Base-by-base conservation (phyloP, 2,888 invertebrate genomes). In the Drosophila niveifrons region DNA sequence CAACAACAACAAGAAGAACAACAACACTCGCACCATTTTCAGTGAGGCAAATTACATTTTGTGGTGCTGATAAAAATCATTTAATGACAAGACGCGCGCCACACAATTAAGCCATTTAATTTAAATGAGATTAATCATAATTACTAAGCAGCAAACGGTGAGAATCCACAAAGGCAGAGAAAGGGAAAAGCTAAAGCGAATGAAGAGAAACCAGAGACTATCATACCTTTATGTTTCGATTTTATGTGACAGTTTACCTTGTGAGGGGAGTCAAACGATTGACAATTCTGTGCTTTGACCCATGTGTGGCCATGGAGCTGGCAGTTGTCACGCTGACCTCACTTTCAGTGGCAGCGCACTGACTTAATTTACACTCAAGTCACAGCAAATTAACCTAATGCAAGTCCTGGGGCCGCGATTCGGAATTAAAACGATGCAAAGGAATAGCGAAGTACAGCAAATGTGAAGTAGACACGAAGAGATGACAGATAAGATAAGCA, bases 101-200 rank as follows among this genome's bases (percentile, higher is more conserved):
- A 71, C 66, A 75, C 89, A 90, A 90, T 86, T 90, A 86, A 86
- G 89, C 70, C 89, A 78, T 86, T 86, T 88, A 78, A 90, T 86
- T 86, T 90, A 88, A 86, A 90, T 83, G 89, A 90, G 87, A 86
- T 86, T 90, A 86, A 86, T 86, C 90, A 86, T 86, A 86, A 86
- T 86, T 86, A 90, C 85, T 63, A 82, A 83, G 77, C 71, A 64
- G 58, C 58, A 71, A 66, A 43, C 73, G 18, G 28, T 55, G 36
- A 53, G 13, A 13, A 29, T 28, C 29, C 23, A 23, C 23, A 6
- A 6, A 23, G 23, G 15, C 9, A 18, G 36, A 28, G 41, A 36
- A 43, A 13, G n/a, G 17, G n/a, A 10, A 15, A 10, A 31, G n/a
- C n/a, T 36, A n/a, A 36, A 36, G 36, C 4, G 36, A 36, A n/a